A percentile compares a stretch with the other conserved stretches of the same genome.
These are phyloP conservation scores for Diarsia rubi DNA, from an alignment of 2,888 invertebrate genomes.

Conservation along the genomic window DNA sequence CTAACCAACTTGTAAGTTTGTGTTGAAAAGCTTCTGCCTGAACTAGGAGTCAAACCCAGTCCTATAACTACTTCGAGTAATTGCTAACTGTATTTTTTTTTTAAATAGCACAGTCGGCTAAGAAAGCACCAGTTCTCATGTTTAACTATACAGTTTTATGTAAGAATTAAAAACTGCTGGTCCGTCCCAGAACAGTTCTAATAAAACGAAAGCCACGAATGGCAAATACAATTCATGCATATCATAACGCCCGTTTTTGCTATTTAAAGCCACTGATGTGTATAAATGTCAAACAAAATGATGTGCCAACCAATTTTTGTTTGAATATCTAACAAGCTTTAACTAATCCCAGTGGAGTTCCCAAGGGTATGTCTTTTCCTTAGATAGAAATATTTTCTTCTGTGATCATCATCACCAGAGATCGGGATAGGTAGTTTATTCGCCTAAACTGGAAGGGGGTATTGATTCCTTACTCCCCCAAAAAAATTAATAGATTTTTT, in stretches of 20 bases:
- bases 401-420: background rate
- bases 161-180: background rate
- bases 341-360: background rate
- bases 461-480: background rate
- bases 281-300: too few relatives aligned
- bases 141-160: background rate
- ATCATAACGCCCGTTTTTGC: background rate
- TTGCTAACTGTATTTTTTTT: background rate
- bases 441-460: background rate
- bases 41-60: background rate
- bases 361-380: background rate
- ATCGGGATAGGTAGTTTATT: background rate
- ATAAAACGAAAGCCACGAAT: background rate
- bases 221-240: background rate
- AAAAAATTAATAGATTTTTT: background rate
- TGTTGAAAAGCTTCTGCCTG: background rate
- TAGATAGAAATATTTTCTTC: background rate
- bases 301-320: background rate
- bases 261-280: background rate
- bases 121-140: background rate
- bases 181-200: background rate
- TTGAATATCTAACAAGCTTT: background rate
- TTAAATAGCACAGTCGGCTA: background rate
- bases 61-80: background rate
- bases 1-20: background rate